Base-by-base conservation (phyloP, 2,888 invertebrate species). In the Euzetes globulus region DNA sequence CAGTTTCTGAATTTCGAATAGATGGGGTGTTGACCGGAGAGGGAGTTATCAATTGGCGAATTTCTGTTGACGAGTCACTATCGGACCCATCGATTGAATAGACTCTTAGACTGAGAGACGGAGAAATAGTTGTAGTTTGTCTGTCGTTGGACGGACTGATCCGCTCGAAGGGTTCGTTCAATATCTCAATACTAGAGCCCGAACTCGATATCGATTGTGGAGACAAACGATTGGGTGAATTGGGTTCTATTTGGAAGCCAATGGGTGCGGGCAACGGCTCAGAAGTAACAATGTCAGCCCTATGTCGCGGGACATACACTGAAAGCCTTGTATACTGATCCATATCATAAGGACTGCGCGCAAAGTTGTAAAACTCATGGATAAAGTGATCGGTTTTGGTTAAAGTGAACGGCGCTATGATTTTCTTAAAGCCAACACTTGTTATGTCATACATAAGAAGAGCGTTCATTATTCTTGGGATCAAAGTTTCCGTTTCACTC, bases 341-440 rank as follows among this genome's bases (percentile, higher is more conserved):
- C 87, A 95, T 88, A 81, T 92, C 92, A 82, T 88, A 91, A 0
- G 92, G 91, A 15, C 93, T 92, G 37, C 90, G 87, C 45, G 95
- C 92, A 84, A 90, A 96, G 82, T 88, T 88, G 79, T 89, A 88
- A 76, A 96, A 87, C 81, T 96, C 95, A 81, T 95, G 94, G 45
- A 92, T 86, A 82, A 96, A 96, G 82, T 95, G 95, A 75, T 88
- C 87, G 0, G 93, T 91, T 78, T 88, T 86, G 0, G 85, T 84
- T 25, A 88, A 88, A 77, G 94, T 85, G 81, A 88, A 90, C 17
- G 89, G 87, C 37, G 85, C 85, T 72, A 94, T 82, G 17, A 88
- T 85, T 58, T 88, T 87, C 52, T 88, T 87, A 83, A 95, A 93
- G 80, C 89, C 88, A 11, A 81, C 81, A 76, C 83, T 82, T 47